Percentiles rank a stretch among this genome's conserved stretches.
phyloP scores from a whole-genome alignment of 2,797 vertebrate species.

The Meda fulgida region DNA sequence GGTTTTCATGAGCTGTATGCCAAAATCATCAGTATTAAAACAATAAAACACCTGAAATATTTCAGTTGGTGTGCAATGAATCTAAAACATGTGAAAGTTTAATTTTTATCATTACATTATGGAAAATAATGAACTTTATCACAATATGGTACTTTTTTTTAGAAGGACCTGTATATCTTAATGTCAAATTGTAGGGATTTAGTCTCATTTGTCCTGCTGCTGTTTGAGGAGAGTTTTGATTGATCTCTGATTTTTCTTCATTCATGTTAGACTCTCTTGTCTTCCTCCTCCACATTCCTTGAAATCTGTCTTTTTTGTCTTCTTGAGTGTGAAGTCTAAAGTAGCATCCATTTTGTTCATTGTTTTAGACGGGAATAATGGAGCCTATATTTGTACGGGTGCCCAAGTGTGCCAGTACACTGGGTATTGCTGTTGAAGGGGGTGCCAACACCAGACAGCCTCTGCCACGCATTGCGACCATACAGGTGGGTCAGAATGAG shows the following conservation, averaged over 20 bases:
- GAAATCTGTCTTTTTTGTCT: neutral
- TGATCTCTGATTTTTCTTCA: neutral
- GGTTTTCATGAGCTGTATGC: no score
- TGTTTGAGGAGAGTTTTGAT: neutral
- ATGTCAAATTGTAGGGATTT: neutral
- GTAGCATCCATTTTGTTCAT: neutral
- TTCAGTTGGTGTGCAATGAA: no score
- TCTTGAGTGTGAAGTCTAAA: neutral
- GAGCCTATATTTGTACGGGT: slow-evolving; percentile 84
- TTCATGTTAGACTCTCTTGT: neutral
- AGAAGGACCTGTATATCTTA: no score
- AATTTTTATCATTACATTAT: no score
- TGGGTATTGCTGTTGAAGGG: slow-evolving; percentile 94
- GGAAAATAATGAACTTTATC: no score
- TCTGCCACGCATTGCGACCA: slow-evolving; percentile 91
- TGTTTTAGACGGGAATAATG: slow-evolving; percentile 77
- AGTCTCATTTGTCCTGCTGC: neutral
- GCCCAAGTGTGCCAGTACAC: slow-evolving; percentile 85
- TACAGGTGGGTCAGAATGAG: slow-evolving; percentile 82
- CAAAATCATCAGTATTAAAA: no score
- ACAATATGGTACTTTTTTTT: no score
- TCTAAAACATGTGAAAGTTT: no score
- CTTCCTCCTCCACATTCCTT: neutral
- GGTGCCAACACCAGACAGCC: slow-evolving; percentile 94
- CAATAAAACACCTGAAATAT: no score